Base-by-base conservation (phyloP, 2,113 vertebrate species). In the Excalfactoria chinensis region DNA sequence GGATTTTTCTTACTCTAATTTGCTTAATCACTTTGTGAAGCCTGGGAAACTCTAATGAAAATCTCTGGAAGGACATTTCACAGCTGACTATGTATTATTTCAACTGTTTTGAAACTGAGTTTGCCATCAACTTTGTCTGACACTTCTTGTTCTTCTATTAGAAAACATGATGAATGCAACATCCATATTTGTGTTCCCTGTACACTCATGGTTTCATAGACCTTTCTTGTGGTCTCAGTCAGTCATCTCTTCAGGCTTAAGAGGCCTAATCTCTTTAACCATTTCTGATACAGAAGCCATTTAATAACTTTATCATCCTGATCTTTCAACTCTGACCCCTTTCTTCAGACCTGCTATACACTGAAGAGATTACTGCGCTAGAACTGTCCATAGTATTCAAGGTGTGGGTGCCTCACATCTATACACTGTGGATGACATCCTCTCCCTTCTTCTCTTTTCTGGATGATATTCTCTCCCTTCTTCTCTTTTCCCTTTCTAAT, bases 401-500 rank as follows among this genome's bases (percentile, higher is more conserved):
- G 35, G 6, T 71, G 19, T 74, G 22, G 30, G 58, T 87, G 43
- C 35, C n/a, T 44, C 35, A 41, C 10, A 70, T 28, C 60, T 69
- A 0, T 46, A 16, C 68, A 67, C 25, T 4, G 12, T 22, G 25
- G 9, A 22, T n/a, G 9, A 44, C 1, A 0, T 73, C 63, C 56
- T 88, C 7, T 66, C n/a, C 7, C 20, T 53, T 66, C 30, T 62
- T 77, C 40, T 88, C 64, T 82, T 34, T 78, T 86, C 10, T 22
- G 25, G 9, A 22, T n/a, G 9, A 44, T 1, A 0, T 73, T 59
- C 56, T 88, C 7, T 66, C n/a, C 7, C 20, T 53, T 66, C 30
- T 62, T 77, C 40, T 88, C 64, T 82, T 34, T 78, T 86, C 10
- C 21, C 63, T 81, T 88, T 46, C n/a, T 86, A 78, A 25, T 69